These are phyloP conservation scores for Coptotermes formosanus DNA, from an alignment of 1,140 invertebrate genomes.

Conservation along the genomic window DNA sequence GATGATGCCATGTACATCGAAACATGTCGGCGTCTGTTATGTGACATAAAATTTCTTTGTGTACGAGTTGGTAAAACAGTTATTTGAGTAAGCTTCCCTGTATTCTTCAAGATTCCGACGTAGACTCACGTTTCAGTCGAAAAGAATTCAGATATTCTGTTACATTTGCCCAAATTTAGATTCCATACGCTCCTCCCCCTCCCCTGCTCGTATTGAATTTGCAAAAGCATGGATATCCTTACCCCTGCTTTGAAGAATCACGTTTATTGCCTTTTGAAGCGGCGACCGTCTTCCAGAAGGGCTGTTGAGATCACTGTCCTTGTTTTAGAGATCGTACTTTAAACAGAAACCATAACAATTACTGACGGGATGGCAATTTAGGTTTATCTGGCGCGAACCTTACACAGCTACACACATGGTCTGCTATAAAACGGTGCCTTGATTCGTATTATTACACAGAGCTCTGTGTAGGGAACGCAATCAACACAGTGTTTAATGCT, in stretches of 20 bases:
- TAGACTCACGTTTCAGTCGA: too few relatives aligned
- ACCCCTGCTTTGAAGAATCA: not conserved
- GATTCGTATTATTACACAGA: not conserved
- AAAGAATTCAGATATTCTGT: too few relatives aligned
- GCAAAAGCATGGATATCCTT: not conserved
- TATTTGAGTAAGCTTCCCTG: too few relatives aligned
- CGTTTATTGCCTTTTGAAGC: not conserved
- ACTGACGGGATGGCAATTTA: not conserved
- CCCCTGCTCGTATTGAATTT: too few relatives aligned
- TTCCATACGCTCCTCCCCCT: too few relatives aligned
- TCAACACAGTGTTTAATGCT: not conserved
- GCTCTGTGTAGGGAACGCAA: not conserved
- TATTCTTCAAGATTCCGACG: too few relatives aligned
- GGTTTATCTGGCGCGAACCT: not conserved
- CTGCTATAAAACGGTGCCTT: not conserved
- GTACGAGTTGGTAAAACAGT: too few relatives aligned
- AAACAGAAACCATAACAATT: not conserved
- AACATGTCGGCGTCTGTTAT: too few relatives aligned
- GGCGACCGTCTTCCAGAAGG: not conserved
- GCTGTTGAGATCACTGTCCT: not conserved
- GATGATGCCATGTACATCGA: too few relatives aligned
- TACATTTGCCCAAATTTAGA: too few relatives aligned
- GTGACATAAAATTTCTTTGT: too few relatives aligned
- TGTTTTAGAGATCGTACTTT: not conserved
- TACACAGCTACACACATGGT: not conserved